Evolutionary conservation across 2,113 vertebrate species (phyloP), one percentile per base, ranked within the genome.

Genomic region (Nipponia nippon): DNA sequence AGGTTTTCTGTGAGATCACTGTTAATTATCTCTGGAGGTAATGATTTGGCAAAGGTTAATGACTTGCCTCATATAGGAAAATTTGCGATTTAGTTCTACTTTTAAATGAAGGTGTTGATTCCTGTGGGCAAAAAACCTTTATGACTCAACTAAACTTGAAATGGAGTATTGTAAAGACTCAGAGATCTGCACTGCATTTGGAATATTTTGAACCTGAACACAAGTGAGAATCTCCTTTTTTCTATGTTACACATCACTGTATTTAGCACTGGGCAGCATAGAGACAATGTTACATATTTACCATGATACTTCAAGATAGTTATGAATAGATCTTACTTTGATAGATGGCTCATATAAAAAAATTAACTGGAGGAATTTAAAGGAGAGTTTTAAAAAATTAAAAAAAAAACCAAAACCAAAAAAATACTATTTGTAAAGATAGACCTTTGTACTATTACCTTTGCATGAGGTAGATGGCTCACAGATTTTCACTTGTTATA

Each of bases 21-120:
- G 79, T 97, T 97, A 97, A 97, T 97, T 96, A 94, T 98, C 95
- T 96, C 76, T 89, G 56, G 90, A 96, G 93, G 86, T 92, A 97
- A 96, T 89, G 93, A 95, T 98, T 95, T 97, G 94, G 82, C 85
- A 97, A 97, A 98, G 93, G 95, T 97, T 97, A 97, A 97, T 93
- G 95, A 96, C 90, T 97, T 95, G 70, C 92, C 83, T 95, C 92
- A 93, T 95, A 89, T 58, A 95, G 93, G 50, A 96, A 90, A 95
- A 96, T 77, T 55, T 94, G 67, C 72, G 65, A 91, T 96, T 97
- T 97, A 83, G 85, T 95, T 98, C 72, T 93, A 90, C 93, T 94
- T 98, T 77, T 93, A 96, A 97, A 95, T 90, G 62, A 91, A 97
- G 81, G 50, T 95, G 94, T 94, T 97, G 91, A 91, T 70, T 96